Conservation (phyloP, 2,113 vertebrate genomes). For the Sylvietta virens region DNA sequence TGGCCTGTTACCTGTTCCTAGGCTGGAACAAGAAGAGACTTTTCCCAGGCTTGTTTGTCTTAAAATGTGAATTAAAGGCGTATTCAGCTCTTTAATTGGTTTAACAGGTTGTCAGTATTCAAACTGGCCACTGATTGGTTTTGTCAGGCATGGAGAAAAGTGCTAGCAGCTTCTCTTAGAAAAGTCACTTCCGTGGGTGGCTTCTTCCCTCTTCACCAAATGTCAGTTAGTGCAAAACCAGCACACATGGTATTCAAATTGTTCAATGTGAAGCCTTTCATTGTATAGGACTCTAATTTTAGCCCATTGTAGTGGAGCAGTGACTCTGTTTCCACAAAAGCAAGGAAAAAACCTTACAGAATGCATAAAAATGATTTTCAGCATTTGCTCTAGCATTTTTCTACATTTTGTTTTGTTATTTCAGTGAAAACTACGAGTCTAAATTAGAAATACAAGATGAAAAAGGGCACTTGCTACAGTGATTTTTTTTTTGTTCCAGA, state of each 20-base stretch:
- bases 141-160: neutral
- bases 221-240: neutral
- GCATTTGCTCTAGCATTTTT: neutral
- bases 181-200: neutral
- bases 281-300: conserved; percentile 1
- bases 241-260: neutral
- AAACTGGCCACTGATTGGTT: neutral
- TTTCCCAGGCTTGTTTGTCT: neutral
- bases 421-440: neutral
- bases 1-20: neutral
- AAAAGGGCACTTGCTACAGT: neutral
- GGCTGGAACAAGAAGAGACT: neutral
- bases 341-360: neutral
- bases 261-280: neutral
- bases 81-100: neutral
- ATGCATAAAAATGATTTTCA: neutral
- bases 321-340: neutral
- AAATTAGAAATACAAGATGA: neutral
- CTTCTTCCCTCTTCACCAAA: neutral
- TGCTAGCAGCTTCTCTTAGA: neutral
- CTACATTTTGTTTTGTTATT: neutral
- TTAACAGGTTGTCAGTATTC: neutral
- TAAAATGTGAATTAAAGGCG: neutral
- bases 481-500: neutral
- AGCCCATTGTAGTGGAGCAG: neutral